Evolutionary conservation across 1,140 invertebrate species (phyloP), one percentile per base, ranked within the genome.

Genomic region (Formica exsecta): DNA sequence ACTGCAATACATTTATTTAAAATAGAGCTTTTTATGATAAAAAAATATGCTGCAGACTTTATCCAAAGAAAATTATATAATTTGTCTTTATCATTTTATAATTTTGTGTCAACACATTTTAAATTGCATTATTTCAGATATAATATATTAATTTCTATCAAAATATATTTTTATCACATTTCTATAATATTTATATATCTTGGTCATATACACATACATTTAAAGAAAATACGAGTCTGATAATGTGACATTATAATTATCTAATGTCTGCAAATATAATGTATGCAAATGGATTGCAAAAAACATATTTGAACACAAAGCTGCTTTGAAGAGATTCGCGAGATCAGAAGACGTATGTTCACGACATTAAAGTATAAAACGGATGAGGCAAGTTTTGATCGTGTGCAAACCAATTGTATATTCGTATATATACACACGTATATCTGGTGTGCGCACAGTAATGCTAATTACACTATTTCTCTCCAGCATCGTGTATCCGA

Each of bases 381-480:
- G 54, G 80, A 73, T 76, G 66, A 88, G 66, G 66, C 41, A 88
- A 89, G 73, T 89, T 89, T 77, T 85, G 61, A 89, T 88, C 81
- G 73, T 74, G 81, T 59, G 41, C 41, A n/a, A 25, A 64, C 73
- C 87, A 89, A 89, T 89, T 89, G 85, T 88, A 89, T 66, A 41
- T 73, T 59, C 29, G 13, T 68, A 76, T 75, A 65, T 74, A 57
- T 85, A 64, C 61, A 76, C 68, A 57, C 66, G 44, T 85, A 71
- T 74, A 87, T 73, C 64, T 65, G 29, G 59, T 61, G 51, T 73
- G 81, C 57, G 76, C 68, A 81, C 71, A 41, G 59, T 64, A 32
- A 88, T 80, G 80, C 80, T 88, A 88, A 88, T 88, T 89, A 76
- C 73, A 88, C 84, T 74, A 87, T 79, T 88, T 89, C 73, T 66